A percentile compares a stretch with the other conserved stretches of the same genome.
These are phyloP conservation scores for Pocillopora meandrina DNA, from an alignment of 92 coral and sea anemone genomes.

Conservation along the genomic window DNA sequence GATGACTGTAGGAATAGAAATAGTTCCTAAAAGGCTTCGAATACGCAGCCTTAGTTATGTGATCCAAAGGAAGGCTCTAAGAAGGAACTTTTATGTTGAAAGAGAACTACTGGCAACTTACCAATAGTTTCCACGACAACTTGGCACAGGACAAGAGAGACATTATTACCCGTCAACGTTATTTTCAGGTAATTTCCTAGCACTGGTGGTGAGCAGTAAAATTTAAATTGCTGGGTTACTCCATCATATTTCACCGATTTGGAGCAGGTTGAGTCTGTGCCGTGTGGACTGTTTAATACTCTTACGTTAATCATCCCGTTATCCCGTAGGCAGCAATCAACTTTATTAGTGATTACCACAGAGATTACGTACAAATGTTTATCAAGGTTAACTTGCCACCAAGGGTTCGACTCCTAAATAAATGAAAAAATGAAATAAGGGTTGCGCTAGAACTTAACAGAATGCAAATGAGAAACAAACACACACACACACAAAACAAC, in stretches of 20 bases:
- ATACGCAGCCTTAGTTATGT: no score
- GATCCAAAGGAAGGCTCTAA: no score
- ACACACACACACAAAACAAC: no score
- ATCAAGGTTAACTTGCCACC: constrained; percentile 33
- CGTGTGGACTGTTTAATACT: background rate
- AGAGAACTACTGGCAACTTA: background rate
- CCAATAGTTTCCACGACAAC: constrained; percentile 18
- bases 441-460: background rate
- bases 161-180: constrained; percentile 15
- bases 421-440: no score
- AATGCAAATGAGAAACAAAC: background rate
- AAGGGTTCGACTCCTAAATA: constrained; percentile 17
- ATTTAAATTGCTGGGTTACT: background rate
- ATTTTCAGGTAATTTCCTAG: constrained; percentile 6
- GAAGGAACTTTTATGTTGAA: background rate
- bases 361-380: constrained; percentile 5
- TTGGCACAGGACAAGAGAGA: constrained; percentile 29
- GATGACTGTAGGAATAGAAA: no score
- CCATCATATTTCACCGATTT: background rate
- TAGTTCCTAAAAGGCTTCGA: no score
- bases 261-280: background rate
- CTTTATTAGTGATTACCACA: constrained; percentile 11
- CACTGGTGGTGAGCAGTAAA: constrained; percentile 15
- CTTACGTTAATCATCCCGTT: background rate
- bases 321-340: constrained; percentile 33